Percentiles rank a stretch among this genome's conserved stretches.
Conservation (phyloP, 2,888 invertebrate species). For the Dasysyrphus tricinctus region DNA sequence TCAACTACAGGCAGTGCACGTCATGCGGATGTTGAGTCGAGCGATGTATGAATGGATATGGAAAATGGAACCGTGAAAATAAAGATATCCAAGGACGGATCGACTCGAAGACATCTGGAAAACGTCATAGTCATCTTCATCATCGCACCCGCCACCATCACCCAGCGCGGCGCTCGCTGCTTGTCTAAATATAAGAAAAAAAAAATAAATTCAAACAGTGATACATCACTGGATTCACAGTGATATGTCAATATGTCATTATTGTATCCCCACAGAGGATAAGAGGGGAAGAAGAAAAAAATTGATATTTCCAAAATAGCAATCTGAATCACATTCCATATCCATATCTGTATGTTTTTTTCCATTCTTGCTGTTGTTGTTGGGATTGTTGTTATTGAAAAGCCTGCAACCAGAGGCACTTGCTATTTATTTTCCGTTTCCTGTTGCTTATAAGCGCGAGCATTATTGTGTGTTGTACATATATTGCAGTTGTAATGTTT, state of each 20-base stretch:
- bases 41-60: slow-evolving; percentile 30
- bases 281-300: neutral
- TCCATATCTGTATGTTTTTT: slow-evolving; percentile 22
- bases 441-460: slow-evolving; percentile 45
- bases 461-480: slow-evolving; percentile 4
- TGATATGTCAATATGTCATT: slow-evolving; percentile 69
- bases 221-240: slow-evolving; percentile 32
- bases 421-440: slow-evolving; percentile 72
- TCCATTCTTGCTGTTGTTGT: slow-evolving; percentile 4
- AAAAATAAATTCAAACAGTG: slow-evolving; percentile 37
- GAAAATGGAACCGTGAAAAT: slow-evolving; percentile 28
- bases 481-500: slow-evolving; percentile 38
- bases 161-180: neutral
- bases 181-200: slow-evolving; percentile 28
- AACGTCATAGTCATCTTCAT: slow-evolving; percentile 15
- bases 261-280: slow-evolving; percentile 33
- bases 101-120: slow-evolving; percentile 64
- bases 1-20: neutral
- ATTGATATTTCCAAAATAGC: slow-evolving; percentile 47
- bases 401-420: slow-evolving; percentile 48
- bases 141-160: neutral
- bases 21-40: neutral
- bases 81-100: slow-evolving; percentile 58
- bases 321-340: slow-evolving; percentile 55
- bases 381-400: slow-evolving; percentile 26